phyloP scores from a whole-genome alignment of 2,888 invertebrate genomes.

The Drosophila tanythrix region DNA sequence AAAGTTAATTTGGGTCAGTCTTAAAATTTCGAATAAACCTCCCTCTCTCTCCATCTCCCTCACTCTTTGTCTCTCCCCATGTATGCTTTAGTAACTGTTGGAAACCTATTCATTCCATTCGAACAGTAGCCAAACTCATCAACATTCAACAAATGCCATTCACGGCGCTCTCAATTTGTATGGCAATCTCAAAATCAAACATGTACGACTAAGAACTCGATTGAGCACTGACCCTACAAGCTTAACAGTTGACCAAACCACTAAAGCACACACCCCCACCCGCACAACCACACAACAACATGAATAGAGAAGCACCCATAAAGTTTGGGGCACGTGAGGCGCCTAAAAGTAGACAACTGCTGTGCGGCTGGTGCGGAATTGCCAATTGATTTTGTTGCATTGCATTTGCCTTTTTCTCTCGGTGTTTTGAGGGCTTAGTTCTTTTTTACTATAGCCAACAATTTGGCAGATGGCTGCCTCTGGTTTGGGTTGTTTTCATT shows the following conservation, averaged over 20 bases:
- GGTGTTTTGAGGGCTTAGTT: slow-evolving; percentile 38
- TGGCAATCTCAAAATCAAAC: slow-evolving; percentile 56
- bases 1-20: slow-evolving; percentile 16
- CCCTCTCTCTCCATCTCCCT: background rate
- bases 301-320: slow-evolving; percentile 15
- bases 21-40: slow-evolving; percentile 1
- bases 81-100: background rate
- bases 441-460: slow-evolving; percentile 61
- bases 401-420: slow-evolving; percentile 15
- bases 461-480: slow-evolving; percentile 67
- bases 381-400: slow-evolving; percentile 72
- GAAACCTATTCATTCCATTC: slow-evolving; percentile 6
- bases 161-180: slow-evolving; percentile 41
- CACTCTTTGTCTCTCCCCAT: background rate
- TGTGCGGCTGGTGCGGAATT: slow-evolving; percentile 53
- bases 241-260: slow-evolving; percentile 55
- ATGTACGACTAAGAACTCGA: slow-evolving; percentile 47
- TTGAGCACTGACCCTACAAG: slow-evolving; percentile 58
- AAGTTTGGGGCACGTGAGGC: slow-evolving; percentile 61
- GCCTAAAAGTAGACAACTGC: slow-evolving; percentile 73
- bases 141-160: slow-evolving; percentile 33
- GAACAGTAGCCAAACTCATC: slow-evolving; percentile 21
- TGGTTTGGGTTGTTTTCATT: slow-evolving; percentile 47
- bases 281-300: slow-evolving; percentile 13
- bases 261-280: slow-evolving; percentile 24